Evolutionary conservation across 2,113 vertebrate species (phyloP), one percentile per base, ranked within the genome.

Genomic region (Oryzias javanicus): DNA sequence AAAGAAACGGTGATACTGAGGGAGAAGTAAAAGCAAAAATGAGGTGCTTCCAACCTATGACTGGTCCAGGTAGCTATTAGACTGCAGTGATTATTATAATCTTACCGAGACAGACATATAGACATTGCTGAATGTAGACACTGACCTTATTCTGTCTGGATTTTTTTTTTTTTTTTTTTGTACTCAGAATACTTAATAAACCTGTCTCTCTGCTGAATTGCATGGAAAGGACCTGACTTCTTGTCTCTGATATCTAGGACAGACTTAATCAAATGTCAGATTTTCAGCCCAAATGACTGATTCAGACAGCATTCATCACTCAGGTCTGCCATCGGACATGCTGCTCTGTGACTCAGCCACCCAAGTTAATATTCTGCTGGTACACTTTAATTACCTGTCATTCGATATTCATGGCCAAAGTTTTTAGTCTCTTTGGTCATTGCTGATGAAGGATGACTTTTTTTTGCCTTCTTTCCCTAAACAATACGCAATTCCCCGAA

Each of bases 301-400:
- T 80, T 80, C 61, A 61, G 67, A 72, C 73, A 72, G 65, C 79
- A 77, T 78, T 79, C 83, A 85, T 84, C 86, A 77, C 67, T 89
- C 74, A 82, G 20, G 19, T 51, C 62, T 60, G 29, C 61, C 72
- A 72, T 66, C 67, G 62, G 60, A 61, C 58, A 55, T 57, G 75
- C 42, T 45, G 10, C 53, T 62, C 51, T 60, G 22, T 27, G 48
- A 57, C 67, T 81, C 76, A 73, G 46, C 49, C 59, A 44, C 64
- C 68, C 64, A 80, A 69, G 63, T 72, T 87, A 84, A 85, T 88
- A 79, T 78, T 87, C 80, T 77, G 80, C 82, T 88, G 83, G 88
- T 86, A 82, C 70, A 51, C 81, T 81, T 78, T 90, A 88, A 91
- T 91, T 89, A 88, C 80, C 70, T 65, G 64, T 64, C 80, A 90